Base-by-base conservation (phyloP, 2,113 vertebrate genomes). In the Pelecanoides urinatrix region DNA sequence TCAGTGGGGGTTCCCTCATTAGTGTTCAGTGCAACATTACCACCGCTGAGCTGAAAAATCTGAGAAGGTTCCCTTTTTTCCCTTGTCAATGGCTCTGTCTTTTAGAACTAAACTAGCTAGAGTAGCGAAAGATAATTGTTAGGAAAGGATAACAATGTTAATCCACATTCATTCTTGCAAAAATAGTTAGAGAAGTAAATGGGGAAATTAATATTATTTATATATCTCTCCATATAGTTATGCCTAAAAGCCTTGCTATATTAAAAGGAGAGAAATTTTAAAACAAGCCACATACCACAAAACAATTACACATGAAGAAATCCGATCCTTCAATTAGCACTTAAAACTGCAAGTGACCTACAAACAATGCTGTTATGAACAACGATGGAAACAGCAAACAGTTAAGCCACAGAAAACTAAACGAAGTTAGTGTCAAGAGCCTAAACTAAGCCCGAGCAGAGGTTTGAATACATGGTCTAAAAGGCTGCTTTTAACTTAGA, bases 1-100 rank as follows among this genome's bases (percentile, higher is more conserved):
- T 45, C 98, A 98, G 98, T 98, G 98, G 98, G 98, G 98, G 98
- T 98, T 93, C 98, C 98, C 98, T 99, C 98, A 99, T 98, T 99
- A 98, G 98, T 88, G 98, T 98, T 98, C 98, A 98, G 97, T 97
- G 98, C 98, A 98, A 98, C 98, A 97, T 97, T 98, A 97, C 98
- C 98, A 98, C 98, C 97, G 98, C 98, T 98, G 98, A 98, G 98
- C 98, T 98, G 98, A 98, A 98, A 98, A 98, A 98, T 97, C 98
- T 95, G 98, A 97, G 97, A 98, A 98, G 97, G 98, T 97, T 98
- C 98, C 97, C 97, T 98, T 98, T 98, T 97, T 97, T 96, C 86
- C 97, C 98, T 98, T 98, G 97, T 98, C 98, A 98, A 98, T 98
- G 97, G 98, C 77, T 96, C 98, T 98, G 96, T 98, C 98, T 98